Evolutionary conservation across 2,888 invertebrate species (phyloP).

Genomic region (Zele albiditarsus): DNA sequence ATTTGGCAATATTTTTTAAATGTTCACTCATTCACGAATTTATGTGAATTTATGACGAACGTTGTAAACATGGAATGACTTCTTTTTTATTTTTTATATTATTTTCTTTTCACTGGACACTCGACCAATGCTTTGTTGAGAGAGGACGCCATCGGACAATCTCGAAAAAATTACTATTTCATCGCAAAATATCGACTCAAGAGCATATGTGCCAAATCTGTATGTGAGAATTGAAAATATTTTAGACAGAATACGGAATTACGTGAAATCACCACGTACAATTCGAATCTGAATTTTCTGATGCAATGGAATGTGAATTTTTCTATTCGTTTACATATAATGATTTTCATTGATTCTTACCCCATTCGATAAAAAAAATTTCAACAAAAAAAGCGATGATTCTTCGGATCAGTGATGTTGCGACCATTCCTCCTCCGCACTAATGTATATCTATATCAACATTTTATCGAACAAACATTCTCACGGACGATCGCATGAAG

Average conservation of each 20-base stretch:
- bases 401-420: too few species aligned
- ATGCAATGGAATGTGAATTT: not conserved
- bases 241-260: too few species aligned
- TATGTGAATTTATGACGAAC: not conserved
- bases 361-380: too few species aligned
- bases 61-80: not conserved
- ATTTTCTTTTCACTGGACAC: not conserved
- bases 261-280: too few species aligned
- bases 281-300: too few species aligned
- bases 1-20: conserved; percentile 15
- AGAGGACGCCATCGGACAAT: too few species aligned
- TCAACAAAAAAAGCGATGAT: too few species aligned
- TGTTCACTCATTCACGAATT: not conserved
- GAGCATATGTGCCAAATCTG: too few species aligned
- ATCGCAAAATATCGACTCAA: too few species aligned
- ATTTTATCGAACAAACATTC: conserved; percentile 31
- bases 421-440: conserved; percentile 69
- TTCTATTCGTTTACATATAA: not conserved
- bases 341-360: too few species aligned
- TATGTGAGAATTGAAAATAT: too few species aligned
- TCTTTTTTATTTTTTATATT: not conserved
- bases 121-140: not conserved
- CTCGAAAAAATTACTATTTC: too few species aligned
- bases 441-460: not conserved
- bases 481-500: not conserved